A percentile compares a stretch with the other conserved stretches of the same genome.
Evolutionary conservation across 2,797 vertebrate genomes (phyloP).

Genomic region (Tachyglossus aculeatus): DNA sequence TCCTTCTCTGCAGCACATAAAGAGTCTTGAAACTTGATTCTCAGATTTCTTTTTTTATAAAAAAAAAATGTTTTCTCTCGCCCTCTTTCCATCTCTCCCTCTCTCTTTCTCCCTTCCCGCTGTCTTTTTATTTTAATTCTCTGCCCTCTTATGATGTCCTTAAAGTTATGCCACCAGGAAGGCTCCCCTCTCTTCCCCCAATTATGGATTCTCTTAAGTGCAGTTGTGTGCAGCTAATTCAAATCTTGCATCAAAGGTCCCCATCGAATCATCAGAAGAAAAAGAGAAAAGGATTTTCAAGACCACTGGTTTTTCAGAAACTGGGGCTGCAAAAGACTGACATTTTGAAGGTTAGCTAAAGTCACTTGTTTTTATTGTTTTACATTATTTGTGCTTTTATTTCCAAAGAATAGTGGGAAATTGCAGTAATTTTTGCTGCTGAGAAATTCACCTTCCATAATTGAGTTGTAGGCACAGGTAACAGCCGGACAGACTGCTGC

Average conservation of each 20-base stretch:
- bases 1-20: constrained; percentile 68
- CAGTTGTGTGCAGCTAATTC: constrained; percentile 65
- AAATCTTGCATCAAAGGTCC: constrained; percentile 67
- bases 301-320: constrained; percentile 66
- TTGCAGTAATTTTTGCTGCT: constrained; percentile 55
- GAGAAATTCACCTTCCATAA: constrained; percentile 75
- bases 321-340: constrained; percentile 56
- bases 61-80: constrained; percentile 42
- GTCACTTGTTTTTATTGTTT: constrained; percentile 46
- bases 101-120: not conserved
- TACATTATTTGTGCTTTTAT: constrained; percentile 18
- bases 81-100: constrained; percentile 14
- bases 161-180: constrained; percentile 68
- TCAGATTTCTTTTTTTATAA: constrained; percentile 57
- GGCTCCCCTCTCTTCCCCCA: constrained; percentile 55
- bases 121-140: constrained; percentile 32
- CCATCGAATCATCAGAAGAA: constrained; percentile 61
- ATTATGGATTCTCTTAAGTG: constrained; percentile 55
- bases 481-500: constrained; percentile 71
- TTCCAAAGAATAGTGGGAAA: constrained; percentile 4
- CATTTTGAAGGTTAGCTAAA: constrained; percentile 76
- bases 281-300: constrained; percentile 55
- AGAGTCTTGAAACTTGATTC: constrained; percentile 79
- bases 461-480: constrained; percentile 85
- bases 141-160: constrained; percentile 59